These are phyloP conservation scores for Conopomorpha cramerella DNA, from an alignment of 1,140 invertebrate genomes.

Conservation along the genomic window DNA sequence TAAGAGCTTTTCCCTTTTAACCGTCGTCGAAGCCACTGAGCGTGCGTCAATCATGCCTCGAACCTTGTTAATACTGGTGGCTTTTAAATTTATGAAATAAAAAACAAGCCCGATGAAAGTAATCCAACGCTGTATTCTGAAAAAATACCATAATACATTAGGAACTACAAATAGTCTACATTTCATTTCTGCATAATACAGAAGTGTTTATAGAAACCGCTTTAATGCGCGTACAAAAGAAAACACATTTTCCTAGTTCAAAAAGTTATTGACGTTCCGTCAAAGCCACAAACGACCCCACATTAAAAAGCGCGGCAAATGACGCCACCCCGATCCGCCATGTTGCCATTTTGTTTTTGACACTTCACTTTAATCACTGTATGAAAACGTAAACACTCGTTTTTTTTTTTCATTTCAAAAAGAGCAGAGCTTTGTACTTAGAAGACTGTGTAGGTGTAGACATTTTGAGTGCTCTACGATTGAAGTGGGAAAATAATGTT, in stretches of 20 bases:
- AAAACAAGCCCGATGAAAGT: too few relatives aligned
- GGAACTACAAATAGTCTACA: too few relatives aligned
- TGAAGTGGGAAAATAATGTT: too few relatives aligned
- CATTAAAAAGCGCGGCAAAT: constrained; percentile 13
- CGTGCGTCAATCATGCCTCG: constrained; percentile 14
- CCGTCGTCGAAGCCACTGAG: background rate
- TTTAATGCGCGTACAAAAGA: too few relatives aligned
- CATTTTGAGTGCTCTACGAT: too few relatives aligned
- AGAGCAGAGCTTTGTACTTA: constrained; percentile 43
- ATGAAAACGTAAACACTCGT: constrained; percentile 54
- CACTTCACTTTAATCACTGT: constrained; percentile 57
- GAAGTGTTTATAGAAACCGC: too few relatives aligned
- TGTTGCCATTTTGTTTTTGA: constrained; percentile 51
- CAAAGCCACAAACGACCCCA: constrained; percentile 27
- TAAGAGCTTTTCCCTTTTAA: constrained; percentile 24
- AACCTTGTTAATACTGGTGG: constrained; percentile 23
- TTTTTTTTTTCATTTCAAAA: constrained; percentile 48
- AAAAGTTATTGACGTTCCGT: constrained; percentile 8
- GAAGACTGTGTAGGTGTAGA: too few relatives aligned
- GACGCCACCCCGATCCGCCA: constrained; percentile 15
- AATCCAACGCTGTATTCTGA: background rate
- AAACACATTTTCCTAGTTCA: background rate
- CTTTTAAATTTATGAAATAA: too few relatives aligned
- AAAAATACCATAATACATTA: too few relatives aligned
- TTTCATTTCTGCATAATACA: too few relatives aligned